Base-by-base conservation (phyloP, 2,888 invertebrate genomes). In the Lypha dubia region DNA sequence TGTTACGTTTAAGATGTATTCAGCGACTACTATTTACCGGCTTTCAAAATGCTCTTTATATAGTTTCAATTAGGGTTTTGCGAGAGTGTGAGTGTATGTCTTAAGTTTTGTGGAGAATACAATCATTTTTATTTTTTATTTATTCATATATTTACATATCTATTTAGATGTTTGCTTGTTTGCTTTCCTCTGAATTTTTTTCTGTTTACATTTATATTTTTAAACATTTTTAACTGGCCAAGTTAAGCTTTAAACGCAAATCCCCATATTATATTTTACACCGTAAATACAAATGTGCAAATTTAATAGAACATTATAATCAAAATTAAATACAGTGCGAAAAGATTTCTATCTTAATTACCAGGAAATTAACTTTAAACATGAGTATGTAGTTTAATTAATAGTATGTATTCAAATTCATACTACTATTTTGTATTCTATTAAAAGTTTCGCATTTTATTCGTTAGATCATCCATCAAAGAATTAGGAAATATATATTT, bases 151-250 rank as follows among this genome's bases (percentile, higher is more conserved):
- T 76, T 62, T 81, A n/a, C n/a, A n/a, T n/a, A 32, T 58, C 15
- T 56, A n/a, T 46, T 44, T 82, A 86, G 63, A 73, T 84, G 71
- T 86, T 84, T 87, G 79, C 81, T 87, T 86, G 84, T 86, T 75
- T n/a, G n/a, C n/a, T 28, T 28, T 28, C 28, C 67, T 35, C 51
- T 22, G 44, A 49, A 7, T 38, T 62, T 67, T 63, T 65, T 62
- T 88, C 87, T 86, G 83, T 87, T 77, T 41, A 20, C n/a, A n/a
- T n/a, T n/a, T 62, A 53, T 65, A 44, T 56, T 41, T 53, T 15
- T 28, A 32, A 7, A 49, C 6, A 35, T 62, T 32, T 67, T 76
- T 58, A 7, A 22, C 28, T 17, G n/a, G 20, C 41, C 67, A 20
- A 32, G 22, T 41, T 22, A 70, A n/a, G n/a, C 58, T 15, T 17